Conservation (phyloP, 2,113 vertebrate genomes). For the Sclerurus mexicanus region DNA sequence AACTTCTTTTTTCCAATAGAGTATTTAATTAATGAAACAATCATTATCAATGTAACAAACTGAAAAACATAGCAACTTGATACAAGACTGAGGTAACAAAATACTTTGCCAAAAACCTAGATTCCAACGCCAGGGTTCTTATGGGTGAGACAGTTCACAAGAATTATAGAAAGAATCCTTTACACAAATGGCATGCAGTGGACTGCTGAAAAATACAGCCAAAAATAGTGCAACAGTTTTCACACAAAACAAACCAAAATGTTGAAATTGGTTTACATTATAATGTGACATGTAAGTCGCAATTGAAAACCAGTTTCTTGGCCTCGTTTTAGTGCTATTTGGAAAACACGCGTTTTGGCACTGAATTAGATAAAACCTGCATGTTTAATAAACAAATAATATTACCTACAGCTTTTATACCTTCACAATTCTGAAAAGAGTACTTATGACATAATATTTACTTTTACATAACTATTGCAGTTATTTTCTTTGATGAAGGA, state of each 20-base stretch:
- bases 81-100: conserved; percentile 87
- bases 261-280: conserved; percentile 58
- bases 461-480: neutral
- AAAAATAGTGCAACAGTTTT: conserved; percentile 66
- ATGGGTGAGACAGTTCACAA: conserved; percentile 67
- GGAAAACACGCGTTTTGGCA: conserved; percentile 80
- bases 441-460: neutral
- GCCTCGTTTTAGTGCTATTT: conserved; percentile 70
- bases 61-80: conserved; percentile 80
- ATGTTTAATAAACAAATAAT: conserved; percentile 48
- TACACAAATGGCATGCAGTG: conserved; percentile 76
- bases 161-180: conserved; percentile 62
- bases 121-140: conserved; percentile 57
- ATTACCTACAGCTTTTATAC: neutral
- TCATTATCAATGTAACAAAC: conserved; percentile 80
- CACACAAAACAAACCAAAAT: conserved; percentile 68
- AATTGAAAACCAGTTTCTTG: conserved; percentile 62
- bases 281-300: conserved; percentile 44
- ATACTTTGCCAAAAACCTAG: conserved; percentile 77
- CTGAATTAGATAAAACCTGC: conserved; percentile 46
- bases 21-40: conserved; percentile 80
- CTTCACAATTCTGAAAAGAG: conserved; percentile 7
- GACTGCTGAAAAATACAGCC: conserved; percentile 60
- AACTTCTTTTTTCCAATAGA: conserved; percentile 68
- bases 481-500: neutral